Evolutionary conservation across 1,140 invertebrate genomes (phyloP), one percentile per base, ranked within the genome.

Genomic region (Gonioctena quinquepunctata): DNA sequence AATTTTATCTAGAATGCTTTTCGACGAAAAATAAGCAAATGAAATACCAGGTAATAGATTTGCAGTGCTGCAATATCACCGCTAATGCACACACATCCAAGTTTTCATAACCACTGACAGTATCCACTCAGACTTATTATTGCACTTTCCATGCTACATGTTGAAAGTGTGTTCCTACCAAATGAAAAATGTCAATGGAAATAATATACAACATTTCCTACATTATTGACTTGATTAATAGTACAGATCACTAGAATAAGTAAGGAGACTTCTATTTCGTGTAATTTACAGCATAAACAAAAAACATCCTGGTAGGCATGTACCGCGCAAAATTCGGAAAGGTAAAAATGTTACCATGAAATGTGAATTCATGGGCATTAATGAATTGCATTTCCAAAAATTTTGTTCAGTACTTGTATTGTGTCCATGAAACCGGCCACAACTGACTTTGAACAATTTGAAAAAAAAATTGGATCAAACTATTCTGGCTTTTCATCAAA

Each of bases 1-100:
- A 18, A 4, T 69, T 42, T 73, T 70, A 75, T 75, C 74, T 75
- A 75, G 74, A 75, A 75, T 75, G 74, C 74, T 75, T 75, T 75
- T 70, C 64, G 57, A 48, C 49, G 21, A 27, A 66, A 52, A 54
- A 42, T 50, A 66, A 73, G 42, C 57, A 67, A 70, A 66, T 73
- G 63, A 61, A 61, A 70, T 66, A 73, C 61, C 64, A 73, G 64
- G 64, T 72, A 72, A 42, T 33, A 49, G 22, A 64, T 57, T 42
- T 25, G 56, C 56, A 59, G 56, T 16, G 19, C 22, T 21, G n/a
- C 11, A 42, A n/a, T n/a, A 2, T 42, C 13, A 42, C 33, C 16
- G 33, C 33, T 42, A 3, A 42, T n/a, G 33, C 33, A 42, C 16
- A 42, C 16, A 42, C 11, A 42, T 42, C 16, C 11, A 42, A 42